These are phyloP conservation scores for Nomada goodeniana DNA, from an alignment of 2,888 invertebrate species.

Conservation along the genomic window DNA sequence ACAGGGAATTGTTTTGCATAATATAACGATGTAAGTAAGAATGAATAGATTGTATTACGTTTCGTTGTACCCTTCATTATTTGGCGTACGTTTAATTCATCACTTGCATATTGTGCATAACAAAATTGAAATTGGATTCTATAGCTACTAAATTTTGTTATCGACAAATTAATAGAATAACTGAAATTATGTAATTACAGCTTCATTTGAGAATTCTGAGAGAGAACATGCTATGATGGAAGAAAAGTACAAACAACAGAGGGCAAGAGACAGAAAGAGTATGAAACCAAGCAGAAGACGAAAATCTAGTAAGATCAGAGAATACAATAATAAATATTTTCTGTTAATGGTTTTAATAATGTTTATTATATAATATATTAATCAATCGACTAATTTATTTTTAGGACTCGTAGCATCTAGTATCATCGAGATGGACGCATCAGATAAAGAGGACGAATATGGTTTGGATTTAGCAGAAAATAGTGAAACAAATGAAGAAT, in stretches of 20 bases:
- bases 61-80: neutral
- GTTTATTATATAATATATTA: constrained; percentile 5
- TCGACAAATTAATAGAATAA: constrained; percentile 8
- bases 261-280: constrained; percentile 34
- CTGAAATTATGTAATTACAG: constrained; percentile 60
- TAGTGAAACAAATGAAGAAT: constrained; percentile 13
- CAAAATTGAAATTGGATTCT: neutral
- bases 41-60: neutral
- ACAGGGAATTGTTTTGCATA: neutral
- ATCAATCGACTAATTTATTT: constrained; percentile 8
- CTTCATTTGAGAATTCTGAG: constrained; percentile 72
- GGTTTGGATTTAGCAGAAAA: constrained; percentile 14
- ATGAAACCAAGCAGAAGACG: constrained; percentile 54
- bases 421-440: constrained; percentile 80
- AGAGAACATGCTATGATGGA: constrained; percentile 43
- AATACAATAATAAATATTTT: neutral
- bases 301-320: constrained; percentile 60
- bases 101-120: neutral
- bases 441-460: constrained; percentile 67
- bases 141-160: neutral
- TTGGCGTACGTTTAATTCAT: neutral
- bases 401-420: constrained; percentile 70
- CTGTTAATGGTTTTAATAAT: neutral
- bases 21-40: neutral
- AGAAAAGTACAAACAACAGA: constrained; percentile 62